Percentiles rank a stretch among this genome's conserved stretches.
Conservation (phyloP, 2,113 vertebrate species). For the Chloropsis cyanopogon region DNA sequence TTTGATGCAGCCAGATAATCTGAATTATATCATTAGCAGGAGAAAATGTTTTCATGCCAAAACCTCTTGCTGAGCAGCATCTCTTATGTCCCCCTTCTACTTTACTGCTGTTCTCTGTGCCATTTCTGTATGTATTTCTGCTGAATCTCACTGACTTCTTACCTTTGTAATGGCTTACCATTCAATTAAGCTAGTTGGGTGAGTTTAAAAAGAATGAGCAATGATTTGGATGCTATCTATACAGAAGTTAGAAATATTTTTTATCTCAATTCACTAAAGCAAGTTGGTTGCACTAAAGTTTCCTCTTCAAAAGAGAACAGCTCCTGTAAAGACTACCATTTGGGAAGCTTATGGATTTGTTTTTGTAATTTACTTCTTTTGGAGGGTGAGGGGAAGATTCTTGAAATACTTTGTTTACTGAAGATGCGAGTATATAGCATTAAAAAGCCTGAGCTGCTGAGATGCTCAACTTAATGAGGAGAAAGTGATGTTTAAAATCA, state of each 20-base stretch:
- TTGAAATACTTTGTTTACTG: not conserved
- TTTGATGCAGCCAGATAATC: constrained; percentile 20
- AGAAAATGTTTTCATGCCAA: not conserved
- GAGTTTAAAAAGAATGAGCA: not conserved
- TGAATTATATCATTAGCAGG: not conserved
- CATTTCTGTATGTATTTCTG: not conserved
- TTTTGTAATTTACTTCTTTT: not conserved
- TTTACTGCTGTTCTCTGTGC: not conserved
- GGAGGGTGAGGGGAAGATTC: not conserved
- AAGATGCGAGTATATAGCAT: not conserved
- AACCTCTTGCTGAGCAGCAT: not conserved
- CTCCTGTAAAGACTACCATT: not conserved
- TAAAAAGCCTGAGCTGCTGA: not conserved
- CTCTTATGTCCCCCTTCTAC: not conserved
- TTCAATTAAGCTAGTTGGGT: not conserved
- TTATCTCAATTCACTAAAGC: not conserved
- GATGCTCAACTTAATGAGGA: not conserved
- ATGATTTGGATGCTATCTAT: not conserved
- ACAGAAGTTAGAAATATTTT: not conserved
- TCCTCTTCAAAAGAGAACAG: not conserved
- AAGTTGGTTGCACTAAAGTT: no score
- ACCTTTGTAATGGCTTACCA: not conserved
- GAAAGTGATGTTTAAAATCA: not conserved
- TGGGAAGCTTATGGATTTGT: not conserved
- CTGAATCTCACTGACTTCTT: not conserved